A percentile compares a stretch with the other conserved stretches of the same genome.
These are phyloP conservation scores for Dascyllus trimaculatus DNA, from an alignment of 2,113 vertebrate genomes.

Conservation along the genomic window DNA sequence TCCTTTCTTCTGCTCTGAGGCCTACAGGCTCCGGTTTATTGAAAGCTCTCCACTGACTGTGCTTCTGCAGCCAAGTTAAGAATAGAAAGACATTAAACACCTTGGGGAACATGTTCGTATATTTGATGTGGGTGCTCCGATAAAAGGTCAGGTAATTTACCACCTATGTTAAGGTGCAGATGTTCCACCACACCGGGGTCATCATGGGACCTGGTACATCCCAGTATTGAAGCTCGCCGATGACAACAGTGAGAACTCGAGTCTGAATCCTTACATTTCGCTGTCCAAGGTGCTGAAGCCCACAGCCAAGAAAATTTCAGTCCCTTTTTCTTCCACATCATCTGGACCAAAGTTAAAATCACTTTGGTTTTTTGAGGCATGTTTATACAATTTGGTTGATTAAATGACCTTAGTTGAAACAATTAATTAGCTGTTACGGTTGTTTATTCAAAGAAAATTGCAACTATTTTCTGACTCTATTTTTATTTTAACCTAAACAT, in stretches of 20 bases:
- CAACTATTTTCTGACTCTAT: neutral
- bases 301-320: neutral
- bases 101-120: neutral
- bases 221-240: neutral
- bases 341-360: too few species aligned
- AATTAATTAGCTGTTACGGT: neutral
- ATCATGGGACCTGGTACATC: neutral
- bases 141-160: slow-evolving; percentile 20
- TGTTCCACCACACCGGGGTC: slow-evolving; percentile 11
- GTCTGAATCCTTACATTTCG: slow-evolving; percentile 18
- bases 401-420: neutral
- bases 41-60: neutral
- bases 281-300: slow-evolving; percentile 38
- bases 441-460: too few species aligned
- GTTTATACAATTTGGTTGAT: neutral
- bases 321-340: neutral
- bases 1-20: neutral
- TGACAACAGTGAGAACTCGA: neutral
- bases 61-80: neutral
- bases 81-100: slow-evolving; percentile 33
- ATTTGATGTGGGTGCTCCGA: slow-evolving; percentile 20
- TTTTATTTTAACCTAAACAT: too few species aligned
- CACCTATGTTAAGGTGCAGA: slow-evolving; percentile 28
- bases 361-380: too few species aligned
- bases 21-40: slow-evolving; percentile 9